Percentiles rank a stretch among this genome's conserved stretches.
Evolutionary conservation across 2,797 vertebrate genomes (phyloP).

Genomic region (Spinibarbus caldwelli): DNA sequence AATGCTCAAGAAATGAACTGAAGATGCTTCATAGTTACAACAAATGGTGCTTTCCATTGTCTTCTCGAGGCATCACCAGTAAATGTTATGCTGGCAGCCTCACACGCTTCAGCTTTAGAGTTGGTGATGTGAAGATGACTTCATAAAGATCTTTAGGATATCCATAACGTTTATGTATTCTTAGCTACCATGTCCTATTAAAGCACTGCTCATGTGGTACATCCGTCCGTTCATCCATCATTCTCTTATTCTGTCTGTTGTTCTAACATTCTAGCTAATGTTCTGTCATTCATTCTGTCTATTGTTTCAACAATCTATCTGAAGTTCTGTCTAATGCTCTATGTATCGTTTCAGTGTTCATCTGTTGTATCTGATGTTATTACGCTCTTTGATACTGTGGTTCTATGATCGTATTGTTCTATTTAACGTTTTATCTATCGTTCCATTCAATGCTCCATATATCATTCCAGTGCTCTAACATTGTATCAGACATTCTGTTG

Average conservation of each 20-base stretch:
- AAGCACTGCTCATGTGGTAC: neutral
- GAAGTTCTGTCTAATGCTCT: no score
- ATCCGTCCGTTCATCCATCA: neutral
- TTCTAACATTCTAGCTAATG: neutral
- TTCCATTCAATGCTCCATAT: no score
- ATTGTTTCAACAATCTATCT: no score
- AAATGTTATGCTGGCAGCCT: neutral
- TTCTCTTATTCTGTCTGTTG: neutral
- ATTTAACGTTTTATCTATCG: no score
- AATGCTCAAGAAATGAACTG: conserved; percentile 1
- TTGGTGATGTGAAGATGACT: neutral
- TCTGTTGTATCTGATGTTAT: no score
- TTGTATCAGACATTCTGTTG: no score
- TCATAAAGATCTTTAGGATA: neutral
- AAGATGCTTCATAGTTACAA: conserved; percentile 6
- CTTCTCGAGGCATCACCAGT: neutral
- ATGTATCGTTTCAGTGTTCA: no score
- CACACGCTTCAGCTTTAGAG: neutral
- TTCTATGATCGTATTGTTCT: no score
- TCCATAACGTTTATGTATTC: neutral
- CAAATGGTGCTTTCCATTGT: conserved; percentile 27
- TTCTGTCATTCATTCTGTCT: no score
- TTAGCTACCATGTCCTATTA: neutral
- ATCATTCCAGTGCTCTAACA: no score
- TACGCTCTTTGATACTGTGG: no score